Evolutionary conservation across 2,113 vertebrate species (phyloP), one percentile per base, ranked within the genome.

Genomic region (Calyptommatus sinebrachiatus): DNA sequence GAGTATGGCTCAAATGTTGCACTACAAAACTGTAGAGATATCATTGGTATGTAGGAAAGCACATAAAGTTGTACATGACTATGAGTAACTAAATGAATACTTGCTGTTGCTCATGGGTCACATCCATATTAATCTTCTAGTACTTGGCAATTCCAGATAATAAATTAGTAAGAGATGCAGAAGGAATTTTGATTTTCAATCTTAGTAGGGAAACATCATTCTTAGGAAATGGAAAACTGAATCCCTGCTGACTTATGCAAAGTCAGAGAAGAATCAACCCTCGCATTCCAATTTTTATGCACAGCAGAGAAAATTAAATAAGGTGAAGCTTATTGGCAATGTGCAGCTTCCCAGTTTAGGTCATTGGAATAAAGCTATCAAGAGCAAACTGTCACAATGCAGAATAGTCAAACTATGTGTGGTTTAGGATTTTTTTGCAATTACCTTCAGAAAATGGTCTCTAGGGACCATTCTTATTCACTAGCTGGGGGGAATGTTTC

Each of bases 101-200:
- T 71, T 71, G 20, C 20, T 85, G 46, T 81, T 73, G 75, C 67
- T 86, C 70, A 70, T 73, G 83, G 16, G 72, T 82, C 53, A 50
- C 73, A 71, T 73, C 71, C 0, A 9, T 74, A n/a, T 65, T 8
- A 28, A 76, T 81, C 85, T 72, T 83, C 71, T 57, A 9, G 85
- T 63, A 79, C 77, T 66, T 72, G 60, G 29, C 73, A 76, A 84
- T 88, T 48, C 84, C 84, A 82, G 85, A 86, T 86, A 87, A 88
- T 71, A 77, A 60, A 82, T 71, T n/a, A 81, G 82, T 90, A 85
- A 88, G 73, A 89, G 60, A 87, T 88, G 73, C 81, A 87, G 87
- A 89, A 73, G 65, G 78, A 81, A 70, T 87, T 79, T 90, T 68
- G 14, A 71, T 75, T 86, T 50, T 84, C 73, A 84, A 3, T 71